Evolutionary conservation across 2,113 vertebrate species (phyloP).

Genomic region (Tautogolabrus adspersus): DNA sequence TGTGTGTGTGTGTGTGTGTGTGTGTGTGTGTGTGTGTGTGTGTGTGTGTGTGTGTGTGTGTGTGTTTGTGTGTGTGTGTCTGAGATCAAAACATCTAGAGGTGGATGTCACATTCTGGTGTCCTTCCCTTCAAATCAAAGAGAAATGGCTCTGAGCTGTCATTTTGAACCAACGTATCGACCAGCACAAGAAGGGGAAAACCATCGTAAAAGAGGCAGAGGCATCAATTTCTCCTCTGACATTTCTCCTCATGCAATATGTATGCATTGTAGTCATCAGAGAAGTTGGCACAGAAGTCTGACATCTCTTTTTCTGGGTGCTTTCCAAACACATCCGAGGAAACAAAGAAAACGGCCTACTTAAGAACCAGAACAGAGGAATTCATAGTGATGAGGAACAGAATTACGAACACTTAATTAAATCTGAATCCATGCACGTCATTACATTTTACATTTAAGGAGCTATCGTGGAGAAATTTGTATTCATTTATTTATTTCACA

Average conservation of each 20-base stretch:
- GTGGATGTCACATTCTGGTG: neutral
- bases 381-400: neutral
- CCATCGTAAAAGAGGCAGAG: neutral
- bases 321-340: neutral
- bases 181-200: neutral
- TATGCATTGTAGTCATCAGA: neutral
- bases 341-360: slow-evolving; percentile 1
- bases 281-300: neutral
- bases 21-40: too few species aligned
- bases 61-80: neutral
- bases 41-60: too few species aligned
- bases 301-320: neutral
- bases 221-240: neutral
- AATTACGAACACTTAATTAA: neutral
- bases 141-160: neutral
- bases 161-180: neutral
- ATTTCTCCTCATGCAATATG: neutral
- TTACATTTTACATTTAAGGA: neutral
- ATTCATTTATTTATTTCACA: too few species aligned
- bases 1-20: too few species aligned
- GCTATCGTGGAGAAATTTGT: neutral
- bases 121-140: neutral
- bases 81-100: neutral
- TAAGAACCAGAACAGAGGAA: neutral
- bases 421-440: neutral